Conservation (phyloP, 2,888 invertebrate genomes). For the Apeira syringaria region DNA sequence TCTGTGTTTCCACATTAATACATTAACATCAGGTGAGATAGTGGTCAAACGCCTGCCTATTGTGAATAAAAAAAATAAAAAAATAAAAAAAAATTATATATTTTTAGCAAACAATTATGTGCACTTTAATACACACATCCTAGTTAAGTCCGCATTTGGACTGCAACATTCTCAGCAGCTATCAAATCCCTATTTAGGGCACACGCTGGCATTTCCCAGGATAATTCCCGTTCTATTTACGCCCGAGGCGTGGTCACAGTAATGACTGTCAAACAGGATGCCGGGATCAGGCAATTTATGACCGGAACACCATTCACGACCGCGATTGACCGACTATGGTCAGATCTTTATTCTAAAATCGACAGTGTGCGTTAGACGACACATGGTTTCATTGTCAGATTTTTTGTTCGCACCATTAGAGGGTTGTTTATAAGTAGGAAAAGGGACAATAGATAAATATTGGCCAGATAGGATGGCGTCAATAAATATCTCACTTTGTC, state of each 20-base stretch:
- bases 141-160: conserved; percentile 1
- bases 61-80: too few species aligned
- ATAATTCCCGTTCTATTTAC: conserved; percentile 48
- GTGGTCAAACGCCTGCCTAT: too few species aligned
- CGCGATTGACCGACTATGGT: conserved; percentile 15
- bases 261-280: conserved; percentile 67
- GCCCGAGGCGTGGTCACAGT: conserved; percentile 54
- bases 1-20: too few species aligned
- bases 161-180: conserved; percentile 7
- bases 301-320: conserved; percentile 56
- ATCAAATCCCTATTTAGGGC: conserved; percentile 19
- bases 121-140: too few species aligned
- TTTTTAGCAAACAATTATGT: too few species aligned
- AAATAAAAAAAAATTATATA: too few species aligned
- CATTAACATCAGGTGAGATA: too few species aligned
- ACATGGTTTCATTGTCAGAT: conserved; percentile 14
- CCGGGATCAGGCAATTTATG: conserved; percentile 63
- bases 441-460: conserved; percentile 16
- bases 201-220: conserved; percentile 29
- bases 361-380: conserved; percentile 4
- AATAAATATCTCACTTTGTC: conserved; percentile 21
- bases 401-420: conserved; percentile 18
- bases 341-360: conserved; percentile 1
- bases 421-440: conserved; percentile 6
- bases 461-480: conserved; percentile 9